Evolutionary conservation across 2,113 vertebrate genomes (phyloP), one percentile per base, ranked within the genome.

Genomic region (Chlorodrepanis virens): DNA sequence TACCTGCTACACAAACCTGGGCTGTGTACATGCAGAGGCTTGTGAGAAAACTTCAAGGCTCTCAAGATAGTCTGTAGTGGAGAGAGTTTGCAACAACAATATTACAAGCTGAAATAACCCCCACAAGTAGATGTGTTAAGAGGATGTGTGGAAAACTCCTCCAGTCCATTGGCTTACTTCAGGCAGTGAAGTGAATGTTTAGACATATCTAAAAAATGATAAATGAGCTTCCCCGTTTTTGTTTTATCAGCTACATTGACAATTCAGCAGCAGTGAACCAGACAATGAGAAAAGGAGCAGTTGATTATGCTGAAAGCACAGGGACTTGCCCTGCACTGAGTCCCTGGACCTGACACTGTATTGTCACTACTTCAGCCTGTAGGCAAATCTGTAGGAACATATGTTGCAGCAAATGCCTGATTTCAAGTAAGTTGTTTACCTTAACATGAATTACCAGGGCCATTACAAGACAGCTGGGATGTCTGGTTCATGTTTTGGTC

Each of bases 401-500:
- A 24, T 13, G 23, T 63, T 84, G 25, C 2, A 93, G 49, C 54
- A 83, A 77, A 93, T 28, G 37, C 8, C 49, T 82, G 80, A 40
- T 83, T 89, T 79, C 45, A 89, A 67, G 37, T 21, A 84, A 89
- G 68, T 22, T 4, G 2, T 86, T 90, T 85, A 77, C 76, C 63
- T 74, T 81, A 42, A 64, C 28, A 5, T 16, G 35, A 68, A 64
- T 79, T 75, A 92, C 33, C 37, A 57, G 20, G 44, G 42, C 31
- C 60, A 49, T 87, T 84, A 24, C 37, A 87, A 84, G 85, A 47
- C 83, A 92, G 53, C 80, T 89, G 80, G 53, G 53, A 59, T 56
- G 69, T 82, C 96, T 97, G 94, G 80, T 69, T 96, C 33, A 14
- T 81, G 86, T 94, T 94, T 87, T 78, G 72, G 25, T 92, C 86